A percentile compares a stretch with the other conserved stretches of the same genome.
These are phyloP conservation scores for Alcedo quadribrachys DNA, from an alignment of 2,797 vertebrate genomes.

Conservation along the genomic window DNA sequence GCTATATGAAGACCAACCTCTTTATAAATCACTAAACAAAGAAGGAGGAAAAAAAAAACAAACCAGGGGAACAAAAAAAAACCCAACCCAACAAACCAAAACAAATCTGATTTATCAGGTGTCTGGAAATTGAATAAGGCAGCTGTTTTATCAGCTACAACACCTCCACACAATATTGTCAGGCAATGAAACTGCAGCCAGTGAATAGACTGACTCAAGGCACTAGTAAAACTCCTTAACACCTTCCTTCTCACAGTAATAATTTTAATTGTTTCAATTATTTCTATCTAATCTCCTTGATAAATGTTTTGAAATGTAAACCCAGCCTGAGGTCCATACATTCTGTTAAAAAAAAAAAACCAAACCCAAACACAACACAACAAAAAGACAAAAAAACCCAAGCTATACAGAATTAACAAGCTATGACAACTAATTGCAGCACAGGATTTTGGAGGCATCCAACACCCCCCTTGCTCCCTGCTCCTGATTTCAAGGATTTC, in stretches of 20 bases:
- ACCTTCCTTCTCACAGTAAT: conserved; percentile 21
- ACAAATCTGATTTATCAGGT: conserved; percentile 13
- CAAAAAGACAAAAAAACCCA: neutral
- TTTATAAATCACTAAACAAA: neutral
- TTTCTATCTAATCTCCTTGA: conserved; percentile 63
- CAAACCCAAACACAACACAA: neutral
- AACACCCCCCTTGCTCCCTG: neutral
- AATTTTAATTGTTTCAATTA: conserved; percentile 66
- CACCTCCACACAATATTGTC: conserved; percentile 10
- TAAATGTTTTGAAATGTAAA: conserved; percentile 59
- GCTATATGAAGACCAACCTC: neutral
- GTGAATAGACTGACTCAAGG: neutral
- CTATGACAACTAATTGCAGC: conserved; percentile 22
- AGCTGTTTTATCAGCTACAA: conserved; percentile 45
- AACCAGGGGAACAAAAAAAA: neutral
- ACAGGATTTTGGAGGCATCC: conserved; percentile 4
- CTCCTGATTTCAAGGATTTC: neutral
- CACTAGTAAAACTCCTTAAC: neutral
- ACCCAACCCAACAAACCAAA: neutral
- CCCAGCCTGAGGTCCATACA: neutral
- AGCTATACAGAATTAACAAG: conserved; percentile 5
- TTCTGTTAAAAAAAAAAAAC: neutral
- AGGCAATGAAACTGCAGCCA: neutral
- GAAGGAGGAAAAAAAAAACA: neutral
- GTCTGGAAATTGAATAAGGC: neutral